Base-by-base conservation (phyloP, 2,113 vertebrate genomes). In the Toxotes chatareus region DNA sequence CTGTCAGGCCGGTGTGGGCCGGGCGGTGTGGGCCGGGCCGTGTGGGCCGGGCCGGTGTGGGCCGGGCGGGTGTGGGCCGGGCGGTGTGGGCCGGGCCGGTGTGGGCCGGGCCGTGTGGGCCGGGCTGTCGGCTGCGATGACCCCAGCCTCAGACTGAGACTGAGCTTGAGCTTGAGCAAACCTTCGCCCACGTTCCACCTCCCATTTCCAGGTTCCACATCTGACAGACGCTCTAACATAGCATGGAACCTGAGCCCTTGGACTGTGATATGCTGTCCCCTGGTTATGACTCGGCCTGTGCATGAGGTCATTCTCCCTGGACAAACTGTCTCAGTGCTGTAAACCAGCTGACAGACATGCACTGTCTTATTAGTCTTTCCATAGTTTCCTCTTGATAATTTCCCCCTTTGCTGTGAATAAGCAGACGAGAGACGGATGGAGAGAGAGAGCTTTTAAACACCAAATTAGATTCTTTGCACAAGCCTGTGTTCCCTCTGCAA, bases 201-300 rank as follows among this genome's bases (percentile, higher is more conserved):
- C 82, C 82, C 55, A 16, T 86, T 93, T 93, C 93, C 91, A 90
- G 88, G 69, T 60, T 69, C 46, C 65, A 53, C 72, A 87, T 82
- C 84, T 85, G 84, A 85, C 68, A 70, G 70, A 81, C 73, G 61
- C 81, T 71, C 87, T 32, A 42, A 63, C 80, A 27, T 84, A 76
- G 81, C 88, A 79, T 59, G 79, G 78, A 80, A 91, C 84, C 84
- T 19, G 57, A 36, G 66, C 27, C 16, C 59, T 83, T 47, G 23
- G 49, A 79, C 59, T 34, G 67, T 31, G 62, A 76, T 67, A 17
- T 73, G 74, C 42, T 84, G 73, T 38, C 80, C 73, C 23, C 56
- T 42, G 11, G 73, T 78, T 44, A 49, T 2, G 42, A 7, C 32
- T 32, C 40, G 51, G 5, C 27, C 57, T 63, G 76, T 2, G 7